Evolutionary conservation across 2,113 vertebrate species (phyloP), one percentile per base, ranked within the genome.

Genomic region (Capreolus pygargus): DNA sequence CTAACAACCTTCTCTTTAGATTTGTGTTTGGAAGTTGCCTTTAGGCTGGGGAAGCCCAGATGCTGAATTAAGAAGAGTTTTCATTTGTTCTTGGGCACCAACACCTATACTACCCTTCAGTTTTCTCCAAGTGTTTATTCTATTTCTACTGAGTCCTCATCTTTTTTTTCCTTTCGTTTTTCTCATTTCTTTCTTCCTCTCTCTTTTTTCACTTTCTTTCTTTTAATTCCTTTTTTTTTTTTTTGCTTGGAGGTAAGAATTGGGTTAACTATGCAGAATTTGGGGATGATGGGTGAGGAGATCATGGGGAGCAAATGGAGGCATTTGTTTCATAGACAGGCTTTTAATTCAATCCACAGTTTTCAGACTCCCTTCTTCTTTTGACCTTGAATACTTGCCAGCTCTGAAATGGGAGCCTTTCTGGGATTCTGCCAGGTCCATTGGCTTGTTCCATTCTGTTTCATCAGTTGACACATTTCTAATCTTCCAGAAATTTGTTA

Each of bases 401-500:
- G 55, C 81, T 60, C 87, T 97, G 43, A 91, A 96, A 70, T 94
- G 83, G 76, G 91, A 97, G 82, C 19, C 45, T 96, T 60, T 54
- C 60, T 92, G 81, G 67, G 79, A 86, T 91, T 94, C 76, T 96
- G 74, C 87, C 64, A 96, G 78, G 39, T 28, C 64, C 57, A 70
- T 55, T 79, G 81, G 52, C 47, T 96, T 89, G 25, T 96, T 94
- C 67, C 60, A 83, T 95, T 91, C 92, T 89, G 30, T 93, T 93
- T 96, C 60, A 96, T 96, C 89, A 95, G 89, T 60, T 97, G 90
- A 97, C 87, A 55, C 55, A 93, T 93, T 97, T 96, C 76, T 55
- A 96, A 94, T 93, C 54, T 95, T 93, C 43, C 86, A 91, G 43
- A 97, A 95, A 85, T 96, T 91, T 97, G 85, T 86, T 93, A 97